Evolutionary conservation across 1,140 invertebrate genomes (phyloP).

Genomic region (Drosophila chauvacae): DNA sequence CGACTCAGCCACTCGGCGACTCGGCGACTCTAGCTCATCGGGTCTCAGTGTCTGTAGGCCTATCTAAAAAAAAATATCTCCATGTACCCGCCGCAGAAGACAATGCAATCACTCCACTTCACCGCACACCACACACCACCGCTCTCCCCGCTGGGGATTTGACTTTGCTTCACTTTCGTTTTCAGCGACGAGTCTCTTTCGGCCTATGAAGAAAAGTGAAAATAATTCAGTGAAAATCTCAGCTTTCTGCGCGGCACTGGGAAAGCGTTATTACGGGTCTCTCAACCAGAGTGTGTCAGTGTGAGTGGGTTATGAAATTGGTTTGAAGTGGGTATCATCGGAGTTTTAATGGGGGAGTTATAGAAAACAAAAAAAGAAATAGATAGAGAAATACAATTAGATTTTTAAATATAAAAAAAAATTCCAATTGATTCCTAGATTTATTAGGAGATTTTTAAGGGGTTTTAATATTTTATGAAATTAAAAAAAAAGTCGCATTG

Average conservation of each 20-base stretch:
- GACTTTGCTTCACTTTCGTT: constrained; percentile 61
- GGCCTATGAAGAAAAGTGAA: constrained; percentile 59
- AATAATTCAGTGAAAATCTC: constrained; percentile 56
- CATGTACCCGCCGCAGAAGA: constrained; percentile 26
- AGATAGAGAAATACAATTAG: neutral
- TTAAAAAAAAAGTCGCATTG: too few relatives aligned
- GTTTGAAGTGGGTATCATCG: neutral
- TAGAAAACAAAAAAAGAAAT: too few relatives aligned
- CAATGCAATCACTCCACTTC: constrained; percentile 37
- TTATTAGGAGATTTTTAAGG: neutral
- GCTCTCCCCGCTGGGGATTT: constrained; percentile 22
- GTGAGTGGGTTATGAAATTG: constrained; percentile 39
- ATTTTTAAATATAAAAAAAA: neutral
- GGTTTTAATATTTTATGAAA: too few relatives aligned
- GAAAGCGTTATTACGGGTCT: constrained; percentile 30
- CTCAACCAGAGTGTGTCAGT: neutral
- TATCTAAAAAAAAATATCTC: constrained; percentile 41
- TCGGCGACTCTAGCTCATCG: constrained; percentile 36
- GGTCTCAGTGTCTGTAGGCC: constrained; percentile 47
- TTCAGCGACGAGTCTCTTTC: constrained; percentile 32
- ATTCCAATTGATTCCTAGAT: neutral
- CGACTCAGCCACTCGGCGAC: neutral
- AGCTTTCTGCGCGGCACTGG: constrained; percentile 24
- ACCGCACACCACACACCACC: neutral
- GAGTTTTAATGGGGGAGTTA: neutral